Evolutionary conservation across 2,797 vertebrate genomes (phyloP).

Genomic region (Gadopsis bispinosus): DNA sequence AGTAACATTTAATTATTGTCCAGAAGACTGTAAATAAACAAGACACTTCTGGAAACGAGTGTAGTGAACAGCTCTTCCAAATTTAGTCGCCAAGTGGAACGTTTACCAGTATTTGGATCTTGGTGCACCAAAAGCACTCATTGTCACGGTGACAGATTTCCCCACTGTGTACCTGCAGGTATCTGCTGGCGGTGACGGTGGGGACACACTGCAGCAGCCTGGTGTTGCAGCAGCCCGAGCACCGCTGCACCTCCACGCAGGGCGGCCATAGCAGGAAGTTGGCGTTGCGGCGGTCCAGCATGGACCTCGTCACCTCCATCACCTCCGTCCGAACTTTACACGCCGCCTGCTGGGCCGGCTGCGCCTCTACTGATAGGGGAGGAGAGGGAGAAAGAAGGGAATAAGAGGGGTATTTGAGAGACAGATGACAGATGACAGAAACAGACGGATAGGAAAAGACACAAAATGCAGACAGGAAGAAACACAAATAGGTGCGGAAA

Average conservation of each 20-base stretch:
- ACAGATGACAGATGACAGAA: not conserved
- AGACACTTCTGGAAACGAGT: not conserved
- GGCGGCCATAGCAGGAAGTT: conserved; percentile 94
- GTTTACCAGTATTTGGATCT: not conserved
- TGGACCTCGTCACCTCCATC: conserved; percentile 90
- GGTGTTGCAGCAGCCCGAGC: conserved; percentile 94
- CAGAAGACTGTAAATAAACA: not conserved
- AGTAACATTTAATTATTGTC: not conserved
- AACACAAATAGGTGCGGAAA: conserved; percentile 31
- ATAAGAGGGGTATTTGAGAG: not conserved
- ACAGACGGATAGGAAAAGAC: not conserved
- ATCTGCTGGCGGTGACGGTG: conserved; percentile 83
- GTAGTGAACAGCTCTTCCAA: not conserved
- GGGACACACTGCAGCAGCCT: conserved; percentile 87
- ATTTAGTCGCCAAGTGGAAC: not conserved
- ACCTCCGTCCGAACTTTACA: conserved; percentile 94
- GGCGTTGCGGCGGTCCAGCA: conserved; percentile 92
- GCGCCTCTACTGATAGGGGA: conserved; percentile 57
- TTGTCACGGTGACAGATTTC: not conserved
- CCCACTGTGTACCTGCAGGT: conserved; percentile 86
- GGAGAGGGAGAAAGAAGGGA: not conserved
- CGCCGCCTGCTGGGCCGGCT: conserved; percentile 87
- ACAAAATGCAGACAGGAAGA: conserved; percentile 19
- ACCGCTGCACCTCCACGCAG: conserved; percentile 96
- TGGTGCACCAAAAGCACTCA: not conserved